Conservation (phyloP, 2,888 invertebrate species). For the Atethmia centrago region DNA sequence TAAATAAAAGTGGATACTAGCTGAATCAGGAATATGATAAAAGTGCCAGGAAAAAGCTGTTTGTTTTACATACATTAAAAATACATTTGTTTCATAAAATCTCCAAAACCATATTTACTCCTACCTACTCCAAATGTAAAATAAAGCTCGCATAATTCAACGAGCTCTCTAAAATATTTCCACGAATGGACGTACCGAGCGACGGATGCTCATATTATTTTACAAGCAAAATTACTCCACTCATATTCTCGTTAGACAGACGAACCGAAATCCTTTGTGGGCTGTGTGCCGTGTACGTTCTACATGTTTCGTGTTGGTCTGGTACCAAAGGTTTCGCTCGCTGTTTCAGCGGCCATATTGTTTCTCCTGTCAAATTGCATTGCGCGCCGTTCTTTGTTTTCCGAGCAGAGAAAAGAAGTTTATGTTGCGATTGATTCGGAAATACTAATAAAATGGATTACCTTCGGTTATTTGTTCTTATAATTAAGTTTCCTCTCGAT, state of each 20-base stretch:
- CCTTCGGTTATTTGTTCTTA: conserved; percentile 38
- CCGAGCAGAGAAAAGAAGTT: neutral
- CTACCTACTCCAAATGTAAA: conserved; percentile 1
- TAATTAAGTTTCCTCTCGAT: conserved; percentile 34
- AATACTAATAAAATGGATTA: conserved; percentile 17
- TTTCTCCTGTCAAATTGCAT: conserved; percentile 42
- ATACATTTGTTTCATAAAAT: conserved; percentile 19
- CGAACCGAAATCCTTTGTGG: conserved; percentile 59
- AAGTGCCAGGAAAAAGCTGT: neutral
- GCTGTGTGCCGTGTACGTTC: conserved; percentile 3
- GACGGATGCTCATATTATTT: conserved; percentile 57
- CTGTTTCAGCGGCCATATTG: conserved; percentile 34
- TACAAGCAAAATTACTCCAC: conserved; percentile 52
- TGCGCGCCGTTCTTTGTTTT: conserved; percentile 12
- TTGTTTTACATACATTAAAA: neutral
- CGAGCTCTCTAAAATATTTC: conserved; percentile 39
- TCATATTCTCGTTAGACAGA: conserved; percentile 50
- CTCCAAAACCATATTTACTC: conserved; percentile 14
- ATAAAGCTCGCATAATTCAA: conserved; percentile 38
- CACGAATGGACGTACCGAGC: conserved; percentile 19
- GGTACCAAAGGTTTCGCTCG: conserved; percentile 19
- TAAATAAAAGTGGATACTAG: neutral
- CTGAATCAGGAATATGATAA: neutral
- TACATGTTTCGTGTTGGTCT: conserved; percentile 29
- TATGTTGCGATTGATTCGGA: neutral